phyloP scores from a whole-genome alignment of 2,888 invertebrate species.

The Ditylenchus weischeri region DNA sequence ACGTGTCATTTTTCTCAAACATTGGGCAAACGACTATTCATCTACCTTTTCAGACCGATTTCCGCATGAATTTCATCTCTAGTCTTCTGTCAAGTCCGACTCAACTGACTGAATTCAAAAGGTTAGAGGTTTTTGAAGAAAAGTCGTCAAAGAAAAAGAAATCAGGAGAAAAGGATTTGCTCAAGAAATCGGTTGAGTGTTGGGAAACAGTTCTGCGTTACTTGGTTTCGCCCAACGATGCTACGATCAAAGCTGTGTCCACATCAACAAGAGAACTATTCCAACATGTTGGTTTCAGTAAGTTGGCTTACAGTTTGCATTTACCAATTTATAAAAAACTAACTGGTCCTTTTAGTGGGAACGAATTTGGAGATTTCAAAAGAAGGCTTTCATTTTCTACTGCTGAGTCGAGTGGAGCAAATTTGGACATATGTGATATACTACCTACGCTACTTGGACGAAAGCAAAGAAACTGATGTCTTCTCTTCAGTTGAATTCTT shows the following conservation, averaged over 20 bases:
- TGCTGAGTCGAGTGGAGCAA: constrained; percentile 87
- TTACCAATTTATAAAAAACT: not conserved
- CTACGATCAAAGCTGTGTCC: constrained; percentile 52
- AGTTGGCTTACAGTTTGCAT: constrained; percentile 54
- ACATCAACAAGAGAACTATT: constrained; percentile 85
- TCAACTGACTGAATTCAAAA: constrained; percentile 27
- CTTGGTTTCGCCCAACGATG: constrained; percentile 50
- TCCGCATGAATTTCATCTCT: constrained; percentile 44
- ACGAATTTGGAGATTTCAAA: constrained; percentile 48
- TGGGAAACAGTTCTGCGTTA: constrained; percentile 62
- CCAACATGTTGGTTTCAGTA: constrained; percentile 88
- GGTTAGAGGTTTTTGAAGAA: constrained; percentile 11
- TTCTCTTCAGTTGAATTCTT: constrained; percentile 35
- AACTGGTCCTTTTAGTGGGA: constrained; percentile 20
- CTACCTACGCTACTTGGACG: constrained; percentile 75
- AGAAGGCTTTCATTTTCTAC: constrained; percentile 90
- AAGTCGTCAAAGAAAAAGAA: constrained; percentile 23
- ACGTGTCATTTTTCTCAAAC: not conserved
- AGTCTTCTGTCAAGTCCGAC: constrained; percentile 42
- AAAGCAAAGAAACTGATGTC: constrained; percentile 14
- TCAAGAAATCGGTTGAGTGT: constrained; percentile 61
- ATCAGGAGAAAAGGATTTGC: constrained; percentile 38
- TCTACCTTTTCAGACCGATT: constrained; percentile 33
- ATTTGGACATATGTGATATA: constrained; percentile 92
- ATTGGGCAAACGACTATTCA: not conserved